Evolutionary conservation across 2,888 invertebrate species (phyloP).

Genomic region (Cecidostiba fungosa): DNA sequence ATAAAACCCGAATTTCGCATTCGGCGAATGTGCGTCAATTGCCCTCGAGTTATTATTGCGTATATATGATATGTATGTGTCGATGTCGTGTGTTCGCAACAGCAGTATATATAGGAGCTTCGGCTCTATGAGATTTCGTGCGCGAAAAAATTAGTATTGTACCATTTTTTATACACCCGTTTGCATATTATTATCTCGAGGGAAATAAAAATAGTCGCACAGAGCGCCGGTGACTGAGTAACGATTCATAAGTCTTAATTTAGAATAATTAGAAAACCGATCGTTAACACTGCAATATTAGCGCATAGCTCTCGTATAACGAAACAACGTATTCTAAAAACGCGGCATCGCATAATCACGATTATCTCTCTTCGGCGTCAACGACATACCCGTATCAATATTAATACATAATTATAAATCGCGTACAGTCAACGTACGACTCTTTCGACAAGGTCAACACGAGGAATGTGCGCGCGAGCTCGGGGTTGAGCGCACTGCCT

Average conservation of each 20-base stretch:
- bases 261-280: conserved; percentile 13
- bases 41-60: conserved; percentile 28
- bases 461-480: neutral
- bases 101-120: too few species aligned
- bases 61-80: too few species aligned
- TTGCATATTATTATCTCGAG: neutral
- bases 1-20: conserved; percentile 38
- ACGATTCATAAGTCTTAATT: conserved; percentile 4
- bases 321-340: neutral
- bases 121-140: too few species aligned
- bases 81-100: too few species aligned
- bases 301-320: neutral
- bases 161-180: neutral
- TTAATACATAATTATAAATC: conserved; percentile 34
- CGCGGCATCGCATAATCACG: neutral
- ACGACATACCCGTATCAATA: neutral
- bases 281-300: neutral
- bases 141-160: too few species aligned
- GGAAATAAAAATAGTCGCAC: neutral
- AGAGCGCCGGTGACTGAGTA: neutral
- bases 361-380: neutral
- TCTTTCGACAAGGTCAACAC: conserved; percentile 38
- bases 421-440: conserved; percentile 28
- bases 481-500: neutral
- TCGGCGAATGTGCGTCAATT: conserved; percentile 49